Percentiles rank a stretch among this genome's conserved stretches.
Conservation (phyloP, 1,140 invertebrate species). For the Dolichoris vasculosae region DNA sequence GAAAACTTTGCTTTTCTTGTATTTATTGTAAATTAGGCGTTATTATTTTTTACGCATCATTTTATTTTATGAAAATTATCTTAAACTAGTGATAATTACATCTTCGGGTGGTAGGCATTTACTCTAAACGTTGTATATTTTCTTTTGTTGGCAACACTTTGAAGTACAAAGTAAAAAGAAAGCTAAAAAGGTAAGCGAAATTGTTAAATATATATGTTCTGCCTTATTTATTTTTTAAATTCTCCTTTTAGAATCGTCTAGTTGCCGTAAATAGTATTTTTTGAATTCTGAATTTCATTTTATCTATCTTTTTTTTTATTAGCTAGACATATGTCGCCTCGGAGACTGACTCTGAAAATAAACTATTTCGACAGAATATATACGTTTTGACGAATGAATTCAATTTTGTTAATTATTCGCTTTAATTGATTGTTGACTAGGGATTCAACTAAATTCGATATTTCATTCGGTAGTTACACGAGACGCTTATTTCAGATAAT, state of each 20-base stretch:
- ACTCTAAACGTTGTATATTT: background rate
- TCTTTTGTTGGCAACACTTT: background rate
- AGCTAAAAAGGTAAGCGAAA: background rate
- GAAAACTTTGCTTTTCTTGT: background rate
- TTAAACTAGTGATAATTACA: too few relatives aligned
- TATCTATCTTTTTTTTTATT: background rate
- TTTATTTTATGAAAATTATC: background rate
- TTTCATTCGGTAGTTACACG: too few relatives aligned
- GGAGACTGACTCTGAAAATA: too few relatives aligned
- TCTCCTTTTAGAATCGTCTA: background rate
- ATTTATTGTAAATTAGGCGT: background rate
- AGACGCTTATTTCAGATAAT: too few relatives aligned
- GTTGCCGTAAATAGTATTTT: background rate
- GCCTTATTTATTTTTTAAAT: background rate
- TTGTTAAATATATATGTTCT: background rate
- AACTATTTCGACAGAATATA: too few relatives aligned
- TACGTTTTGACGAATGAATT: too few relatives aligned
- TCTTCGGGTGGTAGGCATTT: too few relatives aligned
- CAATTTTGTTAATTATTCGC: too few relatives aligned
- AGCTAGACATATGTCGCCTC: background rate
- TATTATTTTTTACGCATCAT: background rate
- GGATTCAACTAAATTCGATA: too few relatives aligned
- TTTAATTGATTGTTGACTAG: too few relatives aligned
- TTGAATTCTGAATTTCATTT: background rate
- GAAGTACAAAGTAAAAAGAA: background rate